phyloP scores from a whole-genome alignment of 64 coral and sea anemone genomes.

The Dendrophyllia cribrosa region DNA sequence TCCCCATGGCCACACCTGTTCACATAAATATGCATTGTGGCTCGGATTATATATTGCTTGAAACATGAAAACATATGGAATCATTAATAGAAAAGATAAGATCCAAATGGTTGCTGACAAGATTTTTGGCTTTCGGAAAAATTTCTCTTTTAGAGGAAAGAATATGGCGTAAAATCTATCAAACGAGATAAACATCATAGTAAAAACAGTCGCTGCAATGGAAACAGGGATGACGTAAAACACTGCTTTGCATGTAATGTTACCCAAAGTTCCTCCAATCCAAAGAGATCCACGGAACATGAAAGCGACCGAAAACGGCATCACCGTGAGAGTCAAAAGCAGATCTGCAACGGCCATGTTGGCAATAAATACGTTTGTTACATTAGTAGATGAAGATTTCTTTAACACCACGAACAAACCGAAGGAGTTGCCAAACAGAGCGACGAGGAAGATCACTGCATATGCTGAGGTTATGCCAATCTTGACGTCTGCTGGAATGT shows the following conservation, averaged over 20 bases:
- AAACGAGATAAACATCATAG: conserved; percentile 66
- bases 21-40: neutral
- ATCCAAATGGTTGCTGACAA: conserved; percentile 59
- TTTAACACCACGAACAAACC: conserved; percentile 48
- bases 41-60: neutral
- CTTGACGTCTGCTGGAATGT: neutral
- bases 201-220: conserved; percentile 57
- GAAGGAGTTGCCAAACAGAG: conserved; percentile 54
- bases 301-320: conserved; percentile 38
- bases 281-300: neutral
- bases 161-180: conserved; percentile 64
- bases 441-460: conserved; percentile 25
- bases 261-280: conserved; percentile 41
- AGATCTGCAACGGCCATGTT: conserved; percentile 71
- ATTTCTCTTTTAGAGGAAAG: conserved; percentile 42
- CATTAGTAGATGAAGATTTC: conserved; percentile 33
- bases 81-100: conserved; percentile 49
- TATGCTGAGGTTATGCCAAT: conserved; percentile 35
- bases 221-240: conserved; percentile 53
- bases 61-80: neutral
- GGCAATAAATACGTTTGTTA: conserved; percentile 50
- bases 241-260: conserved; percentile 48
- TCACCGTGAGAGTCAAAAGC: conserved; percentile 19
- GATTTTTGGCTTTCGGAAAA: conserved; percentile 53
- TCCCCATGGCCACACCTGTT: neutral